Percentiles rank a stretch among this genome's conserved stretches.
Evolutionary conservation across 2,888 invertebrate species (phyloP).

Genomic region (Brachycybe producta): DNA sequence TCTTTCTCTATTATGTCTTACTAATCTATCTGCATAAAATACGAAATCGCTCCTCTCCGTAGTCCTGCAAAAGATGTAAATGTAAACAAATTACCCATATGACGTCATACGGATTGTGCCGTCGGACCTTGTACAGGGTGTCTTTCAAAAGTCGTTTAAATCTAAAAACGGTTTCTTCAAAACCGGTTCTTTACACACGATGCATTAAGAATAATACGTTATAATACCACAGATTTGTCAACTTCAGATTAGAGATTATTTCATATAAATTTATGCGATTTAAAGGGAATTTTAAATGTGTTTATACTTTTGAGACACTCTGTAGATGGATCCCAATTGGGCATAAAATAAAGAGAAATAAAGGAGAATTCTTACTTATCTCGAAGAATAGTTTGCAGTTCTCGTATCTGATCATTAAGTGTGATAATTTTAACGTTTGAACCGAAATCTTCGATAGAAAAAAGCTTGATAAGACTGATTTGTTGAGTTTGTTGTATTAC

Average conservation of each 20-base stretch:
- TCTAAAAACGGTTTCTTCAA: too few species aligned
- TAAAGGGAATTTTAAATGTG: too few species aligned
- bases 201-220: too few species aligned
- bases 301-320: too few species aligned
- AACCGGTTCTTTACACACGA: too few species aligned
- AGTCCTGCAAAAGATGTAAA: conserved; percentile 48
- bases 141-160: too few species aligned
- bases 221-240: too few species aligned
- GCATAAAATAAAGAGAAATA: too few species aligned
- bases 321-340: conserved; percentile 7
- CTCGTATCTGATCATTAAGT: conserved; percentile 28
- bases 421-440: conserved; percentile 26
- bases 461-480: too few species aligned
- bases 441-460: conserved; percentile 21
- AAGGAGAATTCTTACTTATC: conserved; percentile 38
- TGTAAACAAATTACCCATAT: conserved; percentile 4
- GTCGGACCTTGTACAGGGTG: too few species aligned
- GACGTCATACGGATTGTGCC: not conserved
- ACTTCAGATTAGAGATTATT: too few species aligned
- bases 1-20: conserved; percentile 30
- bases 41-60: conserved; percentile 92
- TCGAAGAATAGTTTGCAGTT: conserved; percentile 39
- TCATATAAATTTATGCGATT: too few species aligned
- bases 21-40: conserved; percentile 91
- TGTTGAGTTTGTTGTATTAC: conserved; percentile 21